Evolutionary conservation across 1,140 invertebrate species (phyloP), one percentile per base, ranked within the genome.

Genomic region (Leptestheria dahalacensis): DNA sequence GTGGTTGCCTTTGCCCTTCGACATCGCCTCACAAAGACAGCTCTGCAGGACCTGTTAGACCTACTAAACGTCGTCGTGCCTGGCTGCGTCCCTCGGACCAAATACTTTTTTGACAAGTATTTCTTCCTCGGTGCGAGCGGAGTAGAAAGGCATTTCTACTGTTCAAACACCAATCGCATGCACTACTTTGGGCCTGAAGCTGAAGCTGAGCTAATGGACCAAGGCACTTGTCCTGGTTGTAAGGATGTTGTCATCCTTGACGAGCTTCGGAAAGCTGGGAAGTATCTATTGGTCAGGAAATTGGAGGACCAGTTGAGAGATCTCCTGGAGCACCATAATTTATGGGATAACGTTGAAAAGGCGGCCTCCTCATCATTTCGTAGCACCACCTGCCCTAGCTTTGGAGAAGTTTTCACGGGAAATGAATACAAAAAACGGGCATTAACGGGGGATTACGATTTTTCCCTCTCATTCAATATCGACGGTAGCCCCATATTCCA

Each of bases 401-500:
- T 41, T 15, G 33, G 33, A 15, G 33, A 41, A 41, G 6, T 9
- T 41, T 41, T 41, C 6, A 6, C 6, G 15, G 33, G 6, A 6
- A 6, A 41, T 9, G 15, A 41, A 9, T 41, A 41, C 15, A 41
- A 6, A 41, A 41, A 15, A 15, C 33, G 6, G 6, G 6, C 6
- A 9, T 41, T 9, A 41, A 9, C 15, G 6, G 33, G 15, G 33
- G 33, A 41, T 6, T 6, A 41, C n/a, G n/a, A 41, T 41, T 9
- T 41, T 41, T 9, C 33, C 6, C 33, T 41, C 6, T 9, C 33
- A 9, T 41, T 41, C 15, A 41, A 41, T 15, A 15, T 41, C 15
- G 69, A 72, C 55, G 69, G 68, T 0, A 61, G 69, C 28, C 66
- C 68, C 4, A 63, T 70, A 9, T 70, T 69, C 29, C 67, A 70